Evolutionary conservation across 1,140 invertebrate genomes (phyloP), one percentile per base, ranked within the genome.

Genomic region (Zaprionus davidi): DNA sequence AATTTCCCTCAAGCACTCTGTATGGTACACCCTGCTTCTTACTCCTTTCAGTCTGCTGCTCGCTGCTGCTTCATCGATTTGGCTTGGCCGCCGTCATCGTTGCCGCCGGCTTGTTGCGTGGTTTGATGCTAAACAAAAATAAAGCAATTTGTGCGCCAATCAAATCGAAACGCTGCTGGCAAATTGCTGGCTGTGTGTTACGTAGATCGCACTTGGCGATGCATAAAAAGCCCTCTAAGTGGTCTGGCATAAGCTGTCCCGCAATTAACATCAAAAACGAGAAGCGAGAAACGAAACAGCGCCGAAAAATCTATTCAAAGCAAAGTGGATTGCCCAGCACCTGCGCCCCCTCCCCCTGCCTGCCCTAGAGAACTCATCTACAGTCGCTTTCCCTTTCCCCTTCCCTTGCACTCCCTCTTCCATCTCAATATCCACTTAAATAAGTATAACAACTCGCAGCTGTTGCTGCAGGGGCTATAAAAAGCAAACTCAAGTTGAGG

Each of bases 71-170:
- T 51, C 15, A 70, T 70, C 34, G 58, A 70, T 34, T 56, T 26
- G 53, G n/a, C 41, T 1, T 28, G 28, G 28, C 2, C 28, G 2
- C 6, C 28, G 28, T 2, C 31, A 17, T 31, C 44, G 17, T 49
- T 20, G 36, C 58, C 28, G 13, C 12, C 36, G 51, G 69, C 71
- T 60, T 70, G 38, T 65, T 65, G 63, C 31, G 12, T 5, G 63
- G n/a, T 24, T 68, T 69, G 66, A 60, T 60, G 71, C 64, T 24
- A 73, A 62, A 63, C 58, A 63, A 74, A 74, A 69, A 51, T 66
- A 71, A 76, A 76, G 69, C 60, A 76, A 71, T 76, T 76, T 76
- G 73, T 66, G 73, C 28, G 73, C 56, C 69, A 71, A 76, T 72
- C 60, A 60, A 76, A 71, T 76, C 58, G 62, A 71, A 76, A 65